Percentiles rank a stretch among this genome's conserved stretches.
phyloP scores from a whole-genome alignment of 2,888 invertebrate genomes.

The Sarcophaga subvicina region DNA sequence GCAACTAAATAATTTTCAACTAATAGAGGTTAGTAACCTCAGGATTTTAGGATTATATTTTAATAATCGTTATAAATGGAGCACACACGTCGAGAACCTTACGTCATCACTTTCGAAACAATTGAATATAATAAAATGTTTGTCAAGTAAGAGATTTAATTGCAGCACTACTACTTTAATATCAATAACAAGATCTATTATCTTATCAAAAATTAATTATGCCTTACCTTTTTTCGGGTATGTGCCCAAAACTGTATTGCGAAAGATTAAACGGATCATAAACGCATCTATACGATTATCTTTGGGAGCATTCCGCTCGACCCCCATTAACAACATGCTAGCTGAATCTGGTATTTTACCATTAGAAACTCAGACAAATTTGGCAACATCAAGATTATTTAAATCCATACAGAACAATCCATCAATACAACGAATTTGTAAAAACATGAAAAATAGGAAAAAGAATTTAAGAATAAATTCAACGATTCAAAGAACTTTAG shows the following conservation, averaged over 20 bases:
- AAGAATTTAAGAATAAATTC: background rate
- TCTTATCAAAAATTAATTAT: conserved; percentile 23
- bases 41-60: background rate
- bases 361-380: background rate
- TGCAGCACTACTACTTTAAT: conserved; percentile 5
- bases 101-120: background rate
- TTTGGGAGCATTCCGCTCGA: conserved; percentile 12
- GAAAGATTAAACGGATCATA: background rate
- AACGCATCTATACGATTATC: background rate
- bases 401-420: background rate
- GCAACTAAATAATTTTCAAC: background rate
- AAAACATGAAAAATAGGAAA: background rate
- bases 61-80: conserved; percentile 13
- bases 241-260: background rate
- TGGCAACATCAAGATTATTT: conserved; percentile 1
- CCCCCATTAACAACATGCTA: conserved; percentile 17
- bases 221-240: background rate
- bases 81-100: conserved; percentile 5
- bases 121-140: conserved; percentile 32
- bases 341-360: background rate
- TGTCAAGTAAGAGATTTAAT: conserved; percentile 6
- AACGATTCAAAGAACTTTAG: background rate
- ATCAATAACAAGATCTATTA: conserved; percentile 17
- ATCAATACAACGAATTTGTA: background rate
- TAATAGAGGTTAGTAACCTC: background rate